phyloP scores from a whole-genome alignment of 2,113 vertebrate species.

The Protobothrops mucrosquamatus region DNA sequence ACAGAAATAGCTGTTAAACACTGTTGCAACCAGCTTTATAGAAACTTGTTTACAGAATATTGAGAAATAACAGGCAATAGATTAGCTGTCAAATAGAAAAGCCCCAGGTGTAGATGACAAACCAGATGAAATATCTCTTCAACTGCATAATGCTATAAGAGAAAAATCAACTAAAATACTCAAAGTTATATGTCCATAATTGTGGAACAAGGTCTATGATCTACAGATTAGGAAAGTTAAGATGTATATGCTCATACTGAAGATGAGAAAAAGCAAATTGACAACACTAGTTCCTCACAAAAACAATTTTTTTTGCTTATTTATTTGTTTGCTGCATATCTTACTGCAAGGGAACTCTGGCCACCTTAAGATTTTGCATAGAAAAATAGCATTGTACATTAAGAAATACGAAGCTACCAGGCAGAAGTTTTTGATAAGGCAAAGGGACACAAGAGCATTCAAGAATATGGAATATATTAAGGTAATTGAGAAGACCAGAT shows the following conservation, averaged over 20 bases:
- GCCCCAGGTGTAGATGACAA: background rate
- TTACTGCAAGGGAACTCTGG: background rate
- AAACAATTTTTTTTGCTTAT: background rate
- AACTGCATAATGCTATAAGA: background rate
- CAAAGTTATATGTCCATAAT: background rate
- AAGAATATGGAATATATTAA: background rate
- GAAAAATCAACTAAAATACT: background rate
- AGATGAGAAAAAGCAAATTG: background rate
- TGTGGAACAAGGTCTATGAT: background rate
- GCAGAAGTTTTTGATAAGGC: background rate
- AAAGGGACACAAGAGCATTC: background rate
- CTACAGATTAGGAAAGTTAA: background rate
- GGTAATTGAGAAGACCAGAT: background rate
- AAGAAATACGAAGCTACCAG: background rate
- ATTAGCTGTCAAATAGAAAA: background rate
- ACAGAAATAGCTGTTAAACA: background rate
- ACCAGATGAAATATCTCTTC: background rate
- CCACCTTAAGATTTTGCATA: background rate
- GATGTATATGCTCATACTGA: background rate
- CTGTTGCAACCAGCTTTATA: background rate
- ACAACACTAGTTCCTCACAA: background rate
- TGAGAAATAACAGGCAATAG: background rate
- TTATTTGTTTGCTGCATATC: background rate
- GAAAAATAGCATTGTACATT: background rate
- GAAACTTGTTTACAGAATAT: background rate